A percentile compares a stretch with the other conserved stretches of the same genome.
Evolutionary conservation across 2,113 vertebrate genomes (phyloP).

Genomic region (Bombycilla garrulus): DNA sequence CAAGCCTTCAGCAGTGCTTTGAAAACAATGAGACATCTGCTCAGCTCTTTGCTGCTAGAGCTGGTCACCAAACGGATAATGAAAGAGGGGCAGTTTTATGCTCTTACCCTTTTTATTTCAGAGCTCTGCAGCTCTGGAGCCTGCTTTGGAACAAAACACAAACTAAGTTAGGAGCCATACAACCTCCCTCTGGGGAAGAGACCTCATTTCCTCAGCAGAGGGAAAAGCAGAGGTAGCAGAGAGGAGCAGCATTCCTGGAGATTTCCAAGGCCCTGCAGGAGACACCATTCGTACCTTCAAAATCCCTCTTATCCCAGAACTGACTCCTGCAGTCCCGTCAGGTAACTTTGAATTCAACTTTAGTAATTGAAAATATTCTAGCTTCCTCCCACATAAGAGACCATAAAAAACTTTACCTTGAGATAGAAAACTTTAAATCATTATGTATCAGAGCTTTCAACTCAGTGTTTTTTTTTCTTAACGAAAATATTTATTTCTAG

Average conservation of each 20-base stretch:
- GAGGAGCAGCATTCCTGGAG: not conserved
- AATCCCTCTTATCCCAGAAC: not conserved
- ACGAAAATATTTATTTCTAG: not conserved
- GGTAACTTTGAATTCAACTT: not conserved
- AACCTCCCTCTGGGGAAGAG: not conserved
- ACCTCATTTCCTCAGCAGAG: not conserved
- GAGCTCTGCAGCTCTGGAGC: not conserved
- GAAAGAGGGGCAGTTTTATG: not conserved
- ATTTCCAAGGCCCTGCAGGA: not conserved
- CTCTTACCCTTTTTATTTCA: not conserved
- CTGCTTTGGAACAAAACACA: not conserved
- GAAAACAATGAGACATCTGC: not conserved
- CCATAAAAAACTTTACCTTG: not conserved
- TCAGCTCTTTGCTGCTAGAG: not conserved
- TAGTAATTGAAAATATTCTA: not conserved
- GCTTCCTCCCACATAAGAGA: not conserved
- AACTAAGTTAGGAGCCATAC: not conserved
- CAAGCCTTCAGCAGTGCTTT: not conserved
- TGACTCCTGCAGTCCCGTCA: not conserved
- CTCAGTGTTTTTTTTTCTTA: not conserved
- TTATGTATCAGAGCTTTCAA: not conserved
- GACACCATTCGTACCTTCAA: not conserved
- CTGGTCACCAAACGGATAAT: not conserved
- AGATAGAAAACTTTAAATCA: not conserved
- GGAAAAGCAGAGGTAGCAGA: not conserved